phyloP scores from a whole-genome alignment of 2,797 vertebrate species.

The Halcyon badia region DNA sequence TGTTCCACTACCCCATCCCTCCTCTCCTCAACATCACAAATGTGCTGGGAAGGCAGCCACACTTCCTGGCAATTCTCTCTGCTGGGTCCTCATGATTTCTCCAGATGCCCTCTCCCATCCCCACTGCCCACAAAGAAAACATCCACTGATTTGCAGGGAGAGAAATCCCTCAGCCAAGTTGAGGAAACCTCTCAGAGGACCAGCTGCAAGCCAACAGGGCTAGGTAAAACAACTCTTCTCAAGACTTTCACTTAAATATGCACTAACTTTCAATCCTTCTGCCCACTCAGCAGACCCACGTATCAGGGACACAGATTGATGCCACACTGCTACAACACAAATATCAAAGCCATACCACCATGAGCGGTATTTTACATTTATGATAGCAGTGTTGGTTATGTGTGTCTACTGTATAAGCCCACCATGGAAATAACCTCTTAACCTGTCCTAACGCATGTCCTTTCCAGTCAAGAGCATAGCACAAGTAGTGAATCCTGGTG shows the following conservation, averaged over 20 bases:
- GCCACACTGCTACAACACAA: not conserved
- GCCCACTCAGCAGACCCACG: not conserved
- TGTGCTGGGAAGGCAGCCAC: not conserved
- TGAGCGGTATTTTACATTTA: not conserved
- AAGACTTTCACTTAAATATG: not conserved
- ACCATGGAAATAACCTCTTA: not conserved
- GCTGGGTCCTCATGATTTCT: not conserved
- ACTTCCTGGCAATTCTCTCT: not conserved
- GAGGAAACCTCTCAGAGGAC: not conserved
- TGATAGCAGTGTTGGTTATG: not conserved
- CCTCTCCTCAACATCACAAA: not conserved
- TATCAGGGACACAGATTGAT: not conserved
- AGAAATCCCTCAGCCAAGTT: not conserved
- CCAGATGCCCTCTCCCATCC: not conserved
- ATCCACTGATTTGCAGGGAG: accelerated
- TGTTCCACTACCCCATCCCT: accelerated
- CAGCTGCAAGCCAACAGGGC: not conserved
- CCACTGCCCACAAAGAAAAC: accelerated
- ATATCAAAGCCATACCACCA: not conserved
- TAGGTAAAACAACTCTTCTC: not conserved
- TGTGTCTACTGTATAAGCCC: not conserved
- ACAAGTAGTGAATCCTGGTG: not conserved
- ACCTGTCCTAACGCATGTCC: not conserved
- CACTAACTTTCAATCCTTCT: not conserved
- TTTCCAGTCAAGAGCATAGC: not conserved